Evolutionary conservation across 2,113 vertebrate species (phyloP), one percentile per base, ranked within the genome.

Genomic region (Ceuthmochares aereus): DNA sequence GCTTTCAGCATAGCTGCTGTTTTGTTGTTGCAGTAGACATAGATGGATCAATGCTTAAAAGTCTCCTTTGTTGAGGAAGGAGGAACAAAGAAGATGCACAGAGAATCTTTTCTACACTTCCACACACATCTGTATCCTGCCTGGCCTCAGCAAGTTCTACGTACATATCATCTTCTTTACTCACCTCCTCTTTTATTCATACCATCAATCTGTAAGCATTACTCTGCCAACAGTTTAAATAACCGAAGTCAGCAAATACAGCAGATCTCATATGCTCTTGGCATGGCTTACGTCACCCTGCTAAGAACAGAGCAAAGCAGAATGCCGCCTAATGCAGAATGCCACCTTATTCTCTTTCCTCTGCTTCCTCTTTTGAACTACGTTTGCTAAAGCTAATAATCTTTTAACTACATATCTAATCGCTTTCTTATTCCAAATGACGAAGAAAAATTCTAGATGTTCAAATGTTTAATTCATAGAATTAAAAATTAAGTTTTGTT

Each of bases 151-250:
- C 40, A 52, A n/a, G 19, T 67, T 70, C 56, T 88, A 36, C 1
- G 0, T 27, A 45, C 29, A 36, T 86, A 70, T 70, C 21, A 30
- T 95, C 70, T 91, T 85, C 63, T 93, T 95, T 59, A 91, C 7
- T 10, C 55, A 80, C 7, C 70, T 88, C 32, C 78, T 51, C 32
- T 93, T 89, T 58, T 88, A 70, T 88, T 94, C 95, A 75, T 85
- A 86, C 32, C 30, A 1, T 12, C 47, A 58, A 59, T 89, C 47
- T 19, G 18, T 62, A 84, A 66, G 36, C 72, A 60, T 74, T 88
- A 66, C 63, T 74, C 34, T 90, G 73, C 63, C 66, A 88, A 70
- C 32, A 80, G 75, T 59, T 82, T 89, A 92, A 96, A 76, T 68
- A 91, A 82, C 45, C 2, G 3, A 84, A 84, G 32, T 56, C 52